Evolutionary conservation across 2,797 vertebrate genomes (phyloP).

Genomic region (Schizothorax lantsangensis): DNA sequence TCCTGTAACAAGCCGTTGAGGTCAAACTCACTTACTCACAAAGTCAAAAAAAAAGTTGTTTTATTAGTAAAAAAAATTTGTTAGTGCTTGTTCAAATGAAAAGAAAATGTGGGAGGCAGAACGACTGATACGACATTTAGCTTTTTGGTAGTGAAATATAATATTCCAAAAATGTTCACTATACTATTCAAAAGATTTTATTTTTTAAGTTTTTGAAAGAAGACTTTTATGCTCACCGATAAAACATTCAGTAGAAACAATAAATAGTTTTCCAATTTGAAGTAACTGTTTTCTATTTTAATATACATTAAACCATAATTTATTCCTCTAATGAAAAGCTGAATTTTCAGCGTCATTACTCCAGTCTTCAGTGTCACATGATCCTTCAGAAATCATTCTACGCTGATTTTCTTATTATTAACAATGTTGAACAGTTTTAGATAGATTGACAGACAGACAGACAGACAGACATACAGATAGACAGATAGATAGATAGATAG

Average conservation of each 20-base stretch:
- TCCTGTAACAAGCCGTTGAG: not conserved
- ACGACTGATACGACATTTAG: not conserved
- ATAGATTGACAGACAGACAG: too few relatives aligned
- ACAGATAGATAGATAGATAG: too few relatives aligned
- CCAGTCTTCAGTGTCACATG: not conserved
- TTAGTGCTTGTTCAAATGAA: not conserved
- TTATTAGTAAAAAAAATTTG: not conserved
- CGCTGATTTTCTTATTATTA: not conserved
- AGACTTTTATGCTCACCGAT: not conserved
- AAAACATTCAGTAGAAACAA: not conserved
- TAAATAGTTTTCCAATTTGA: not conserved
- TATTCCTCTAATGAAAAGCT: not conserved
- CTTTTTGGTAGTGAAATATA: not conserved
- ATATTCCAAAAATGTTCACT: not conserved
- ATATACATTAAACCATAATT: not conserved
- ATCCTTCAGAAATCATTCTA: not conserved
- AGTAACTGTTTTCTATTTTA: not conserved
- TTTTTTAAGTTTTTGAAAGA: not conserved
- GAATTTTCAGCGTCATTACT: not conserved
- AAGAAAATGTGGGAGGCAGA: not conserved
- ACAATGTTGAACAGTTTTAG: too few relatives aligned
- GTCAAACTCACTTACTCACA: slow-evolving; percentile 24
- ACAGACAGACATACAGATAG: too few relatives aligned
- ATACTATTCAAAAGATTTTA: not conserved
- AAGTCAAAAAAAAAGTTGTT: not conserved